Evolutionary conservation across 2,888 invertebrate species (phyloP).

Genomic region (Kuschelorhynchus macadamiae): DNA sequence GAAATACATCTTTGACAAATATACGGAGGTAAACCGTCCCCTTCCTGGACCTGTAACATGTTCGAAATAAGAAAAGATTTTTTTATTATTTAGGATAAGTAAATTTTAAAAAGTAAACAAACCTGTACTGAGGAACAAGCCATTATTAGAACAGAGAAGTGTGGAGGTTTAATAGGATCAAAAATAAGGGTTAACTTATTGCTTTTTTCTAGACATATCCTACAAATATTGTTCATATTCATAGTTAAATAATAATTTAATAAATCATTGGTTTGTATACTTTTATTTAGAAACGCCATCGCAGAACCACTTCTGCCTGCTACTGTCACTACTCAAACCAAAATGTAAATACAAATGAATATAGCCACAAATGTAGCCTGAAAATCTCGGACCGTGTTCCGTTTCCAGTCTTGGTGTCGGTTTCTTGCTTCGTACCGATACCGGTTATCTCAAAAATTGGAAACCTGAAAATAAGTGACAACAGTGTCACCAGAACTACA

Average conservation of each 20-base stretch:
- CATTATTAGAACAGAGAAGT: slow-evolving; percentile 68
- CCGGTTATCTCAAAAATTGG: too few species aligned
- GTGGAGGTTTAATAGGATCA: slow-evolving; percentile 67
- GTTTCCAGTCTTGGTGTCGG: too few species aligned
- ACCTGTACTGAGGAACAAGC: slow-evolving; percentile 68
- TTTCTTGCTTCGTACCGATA: too few species aligned
- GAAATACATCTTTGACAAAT: slow-evolving; percentile 68
- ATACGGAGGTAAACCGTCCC: slow-evolving; percentile 66
- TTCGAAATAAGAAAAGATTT: background rate
- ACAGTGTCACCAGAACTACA: too few species aligned
- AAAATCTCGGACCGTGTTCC: too few species aligned
- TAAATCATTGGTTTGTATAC: slow-evolving; percentile 60
- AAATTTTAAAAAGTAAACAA: too few species aligned
- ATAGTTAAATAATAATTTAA: slow-evolving; percentile 66
- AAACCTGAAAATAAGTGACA: too few species aligned
- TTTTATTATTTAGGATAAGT: background rate
- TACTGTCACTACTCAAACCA: too few species aligned
- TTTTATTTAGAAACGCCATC: slow-evolving; percentile 26
- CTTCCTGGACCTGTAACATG: slow-evolving; percentile 63
- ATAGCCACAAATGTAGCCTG: too few species aligned
- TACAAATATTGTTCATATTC: slow-evolving; percentile 67
- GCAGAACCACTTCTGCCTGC: too few species aligned
- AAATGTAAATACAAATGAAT: too few species aligned
- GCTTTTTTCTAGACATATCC: slow-evolving; percentile 67
- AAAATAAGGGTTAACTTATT: slow-evolving; percentile 67